Evolutionary conservation across 2,888 invertebrate genomes (phyloP), one percentile per base, ranked within the genome.

Genomic region (Eledona agricola): DNA sequence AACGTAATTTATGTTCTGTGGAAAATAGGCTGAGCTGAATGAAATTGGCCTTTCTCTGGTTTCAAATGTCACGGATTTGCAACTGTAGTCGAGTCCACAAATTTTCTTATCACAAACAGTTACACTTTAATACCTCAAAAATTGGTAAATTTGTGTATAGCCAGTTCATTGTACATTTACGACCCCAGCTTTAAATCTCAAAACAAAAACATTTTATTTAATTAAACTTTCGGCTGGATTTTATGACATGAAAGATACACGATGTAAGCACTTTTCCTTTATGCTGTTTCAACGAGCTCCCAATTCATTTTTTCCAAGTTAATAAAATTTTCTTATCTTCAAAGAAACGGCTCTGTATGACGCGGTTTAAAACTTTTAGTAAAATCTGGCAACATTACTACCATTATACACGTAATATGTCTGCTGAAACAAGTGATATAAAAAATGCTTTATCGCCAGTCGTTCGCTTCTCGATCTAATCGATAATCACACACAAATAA

Each of bases 1-100:
- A 40, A 40, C 40, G 28, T 40, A 40, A 40, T 26, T 40, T 26
- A 40, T 40, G 26, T 40, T 17, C 26, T 25, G 40, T 4, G 37
- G 40, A 22, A n/a, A 34, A 20, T 34, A 34, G 20, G 17, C 4
- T 11, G 34, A 34, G 28, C 28, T 40, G 40, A 26, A 40, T 40
- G 17, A 40, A 40, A 28, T 25, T 38, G 38, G 15, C 16, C 25
- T 40, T 28, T 10, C 28, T n/a, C 10, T 12, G 17, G 40, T 9
- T 40, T 28, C 40, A 28, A 15, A 11, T 38, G 7, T 16, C 37
- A 16, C 13, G 7, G 15, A 12, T 38, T 9, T 25, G 25, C 15
- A 38, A 26, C 12, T n/a, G n/a, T n/a, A n/a, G n/a, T n/a, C n/a
- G n/a, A n/a, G n/a, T n/a, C n/a, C n/a, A n/a, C n/a, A n/a, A n/a